Evolutionary conservation across 2,113 vertebrate genomes (phyloP), one percentile per base, ranked within the genome.

Genomic region (Kryptolebias marmoratus): DNA sequence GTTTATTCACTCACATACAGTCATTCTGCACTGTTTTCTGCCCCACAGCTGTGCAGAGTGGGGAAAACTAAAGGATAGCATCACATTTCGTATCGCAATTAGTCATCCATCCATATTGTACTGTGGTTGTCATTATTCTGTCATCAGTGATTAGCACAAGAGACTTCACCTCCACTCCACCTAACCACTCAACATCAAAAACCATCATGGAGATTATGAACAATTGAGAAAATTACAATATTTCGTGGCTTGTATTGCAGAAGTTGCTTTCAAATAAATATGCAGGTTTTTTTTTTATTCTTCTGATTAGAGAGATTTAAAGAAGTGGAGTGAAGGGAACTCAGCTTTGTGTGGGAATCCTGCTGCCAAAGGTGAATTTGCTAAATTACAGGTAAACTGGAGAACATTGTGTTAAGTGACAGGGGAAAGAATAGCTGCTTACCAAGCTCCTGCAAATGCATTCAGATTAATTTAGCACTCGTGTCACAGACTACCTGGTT

Each of bases 121-220:
- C 52, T 71, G 47, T 77, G 66, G 77, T 52, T 47, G 36, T 64
- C 71, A 78, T 77, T 69, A 75, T 65, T 70, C 53, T 64, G 60
- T n/a, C 50, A 53, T 64, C 16, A 39, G 31, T 66, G 47, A 64
- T 48, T 56, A 68, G 47, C 27, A 71, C 50, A n/a, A 47, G 44
- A 52, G 64, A 6, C n/a, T 52, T 18, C 44, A 68, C 28, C 48
- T 77, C 45, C 15, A 56, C 64, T 57, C 58, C 39, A 30, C 47
- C 58, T 9, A 64, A 74, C 47, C 44, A 28, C 62, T 75, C 18
- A n/a, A 49, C 39, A 64, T 52, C 30, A 75, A 42, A 36, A 71
- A 42, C 47, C n/a, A 62, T 44, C 30, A 36, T 48, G 57, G 72
- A 59, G 63, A 80, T 50, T 45, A 58, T 16, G 2, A 59, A 39